These are phyloP conservation scores for Eurytoma adleriae DNA, from an alignment of 2,888 invertebrate species.

Conservation along the genomic window DNA sequence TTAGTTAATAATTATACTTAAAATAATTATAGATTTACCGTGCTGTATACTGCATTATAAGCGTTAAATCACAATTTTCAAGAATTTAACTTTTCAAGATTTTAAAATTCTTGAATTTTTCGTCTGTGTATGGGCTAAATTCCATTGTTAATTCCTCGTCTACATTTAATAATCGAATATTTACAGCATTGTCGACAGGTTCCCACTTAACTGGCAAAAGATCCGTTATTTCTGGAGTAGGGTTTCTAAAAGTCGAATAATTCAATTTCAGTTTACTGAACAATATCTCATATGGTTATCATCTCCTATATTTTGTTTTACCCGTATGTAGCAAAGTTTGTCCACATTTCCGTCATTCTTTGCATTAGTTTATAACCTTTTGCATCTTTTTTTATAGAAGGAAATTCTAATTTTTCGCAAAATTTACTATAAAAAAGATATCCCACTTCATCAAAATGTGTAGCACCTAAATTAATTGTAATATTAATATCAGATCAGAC, in stretches of 20 bases:
- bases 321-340: constrained; percentile 72
- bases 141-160: constrained; percentile 61
- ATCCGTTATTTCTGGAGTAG: constrained; percentile 64
- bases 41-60: too few relatives aligned
- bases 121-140: background rate
- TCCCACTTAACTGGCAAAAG: constrained; percentile 64
- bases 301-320: constrained; percentile 41
- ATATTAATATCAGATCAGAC: background rate
- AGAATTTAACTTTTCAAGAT: background rate
- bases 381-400: constrained; percentile 45
- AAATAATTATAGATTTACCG: too few relatives aligned
- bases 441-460: constrained; percentile 65
- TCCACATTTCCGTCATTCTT: constrained; percentile 69
- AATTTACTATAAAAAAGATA: constrained; percentile 64
- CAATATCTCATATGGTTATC: background rate
- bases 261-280: constrained; percentile 9
- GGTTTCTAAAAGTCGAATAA: constrained; percentile 62
- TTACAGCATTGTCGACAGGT: constrained; percentile 59
- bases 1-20: too few relatives aligned
- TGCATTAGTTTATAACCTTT: constrained; percentile 61
- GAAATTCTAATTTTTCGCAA: constrained; percentile 41
- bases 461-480: constrained; percentile 54
- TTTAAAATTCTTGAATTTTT: background rate
- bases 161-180: constrained; percentile 64
- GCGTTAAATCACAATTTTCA: too few relatives aligned